Base-by-base conservation (phyloP, 2,888 invertebrate genomes). In the Machimus atricapillus region DNA sequence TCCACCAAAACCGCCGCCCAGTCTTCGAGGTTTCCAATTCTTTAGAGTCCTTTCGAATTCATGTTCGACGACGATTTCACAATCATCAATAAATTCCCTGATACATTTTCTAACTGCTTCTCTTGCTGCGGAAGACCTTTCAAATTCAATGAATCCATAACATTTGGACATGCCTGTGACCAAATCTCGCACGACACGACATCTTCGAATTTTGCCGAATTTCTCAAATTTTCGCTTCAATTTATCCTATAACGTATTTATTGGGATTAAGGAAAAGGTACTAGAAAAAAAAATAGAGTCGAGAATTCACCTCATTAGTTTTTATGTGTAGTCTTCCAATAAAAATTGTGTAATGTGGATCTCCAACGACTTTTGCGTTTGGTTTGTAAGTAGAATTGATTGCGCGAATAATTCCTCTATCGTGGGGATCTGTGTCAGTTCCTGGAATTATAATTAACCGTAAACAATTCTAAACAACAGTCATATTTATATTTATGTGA, bases 1-100 rank as follows among this genome's bases (percentile, higher is more conserved):
- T 0, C 98, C 98, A 4, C 97, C 97, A 90, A 97, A 96, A 16
- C 98, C 98, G 19, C 98, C 98, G 4, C 98, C 98, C 7, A 97
- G 93, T 88, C 98, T 93, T 88, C 98, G 93, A 2, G 98, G 98
- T 90, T 95, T 95, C 98, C 98, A 98, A 1, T 97, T 97, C 87
- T 94, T 93, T 90, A 97, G 91, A 9, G 92, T 93, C 88, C 97
- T 93, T 91, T 95, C 96, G 89, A 95, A 95, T 92, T 97, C 97
- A 90, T 94, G 94, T 91, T 98, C 97, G 2, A 96, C 95, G 90
- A 97, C 94, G 43, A 97, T 93, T 90, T 94, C 94, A 34, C 94
- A 93, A 2, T 95, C 95, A 90, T 97, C 96, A 73, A 97, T 91
- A 74, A 92, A 91, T 86, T 93, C 92, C 90, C 94, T 94, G 89